Evolutionary conservation across 2,797 vertebrate species (phyloP), one percentile per base, ranked within the genome.

Genomic region (Jordanella pulchra): DNA sequence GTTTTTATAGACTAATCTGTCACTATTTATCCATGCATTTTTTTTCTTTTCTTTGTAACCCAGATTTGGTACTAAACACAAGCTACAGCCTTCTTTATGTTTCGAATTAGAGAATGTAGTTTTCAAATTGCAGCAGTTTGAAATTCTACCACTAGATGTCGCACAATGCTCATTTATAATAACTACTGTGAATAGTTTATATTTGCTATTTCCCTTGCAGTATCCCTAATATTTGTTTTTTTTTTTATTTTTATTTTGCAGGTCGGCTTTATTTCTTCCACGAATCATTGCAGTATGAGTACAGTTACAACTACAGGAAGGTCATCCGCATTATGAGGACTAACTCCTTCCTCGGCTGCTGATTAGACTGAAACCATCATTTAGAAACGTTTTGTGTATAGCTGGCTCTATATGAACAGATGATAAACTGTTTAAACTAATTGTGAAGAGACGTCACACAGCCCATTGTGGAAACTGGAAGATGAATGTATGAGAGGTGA

Each of bases 231-330:
- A 30, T 30, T 30, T 21, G 2, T 23, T 9, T 14, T 10, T 21
- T 35, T n/a, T 71, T 9, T 77, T 80, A 18, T 78, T 72, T 80
- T n/a, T 71, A 7, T 77, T 80, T 17, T 90, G 77, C 90, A 99
- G 98, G 96, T 81, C 95, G 95, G 25, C 89, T 99, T 75, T 95
- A 97, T 77, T 96, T 99, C 89, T 99, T 96, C 93, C 96, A 89
- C 1, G 95, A 96, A 7, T 76, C 94, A 0, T 14, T 95, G 27
- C 96, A 95, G 85, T 99, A 95, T 74, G 97, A 99, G 86, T 99
- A 97, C 84, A 98, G 94, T 77, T 95, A 96, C 90, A 95, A 48
- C 83, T 91, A 94, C 48, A 93, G 91, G 84, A 96, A 96, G 81
- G 93, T 98, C 73, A 87, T 95, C 0, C 94, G 95, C 27, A 93